These are phyloP conservation scores for Limnephilus lunatus DNA, from an alignment of 2,888 invertebrate species.

Conservation along the genomic window DNA sequence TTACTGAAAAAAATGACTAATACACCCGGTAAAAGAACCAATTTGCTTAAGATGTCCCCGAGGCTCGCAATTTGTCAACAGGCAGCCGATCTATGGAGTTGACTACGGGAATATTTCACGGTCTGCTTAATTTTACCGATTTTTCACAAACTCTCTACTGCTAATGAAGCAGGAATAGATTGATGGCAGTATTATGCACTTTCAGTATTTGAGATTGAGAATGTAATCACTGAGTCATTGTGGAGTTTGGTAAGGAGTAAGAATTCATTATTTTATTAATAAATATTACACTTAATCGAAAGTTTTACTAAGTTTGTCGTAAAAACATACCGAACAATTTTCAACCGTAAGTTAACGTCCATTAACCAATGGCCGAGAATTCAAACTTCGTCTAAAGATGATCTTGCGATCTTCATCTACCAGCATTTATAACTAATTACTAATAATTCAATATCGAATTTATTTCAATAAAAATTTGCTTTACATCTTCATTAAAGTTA, in stretches of 20 bases:
- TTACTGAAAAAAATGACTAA: neutral
- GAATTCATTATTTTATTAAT: too few relatives aligned
- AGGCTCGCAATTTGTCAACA: slow-evolving; percentile 64
- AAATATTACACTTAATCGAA: too few relatives aligned
- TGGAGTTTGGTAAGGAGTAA: neutral
- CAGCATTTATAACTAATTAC: too few relatives aligned
- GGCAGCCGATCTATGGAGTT: slow-evolving; percentile 51
- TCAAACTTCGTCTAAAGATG: too few relatives aligned
- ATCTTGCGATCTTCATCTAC: too few relatives aligned
- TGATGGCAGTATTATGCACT: neutral
- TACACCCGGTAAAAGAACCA: slow-evolving; percentile 50
- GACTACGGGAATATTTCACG: slow-evolving; percentile 58
- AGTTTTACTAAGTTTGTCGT: too few relatives aligned
- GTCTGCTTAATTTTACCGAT: slow-evolving; percentile 44
- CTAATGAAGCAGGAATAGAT: slow-evolving; percentile 53
- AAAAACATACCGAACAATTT: too few relatives aligned
- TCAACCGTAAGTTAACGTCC: too few relatives aligned
- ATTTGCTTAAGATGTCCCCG: slow-evolving; percentile 60
- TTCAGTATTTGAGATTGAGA: neutral
- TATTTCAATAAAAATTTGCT: too few relatives aligned
- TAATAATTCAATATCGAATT: too few relatives aligned
- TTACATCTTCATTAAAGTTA: too few relatives aligned
- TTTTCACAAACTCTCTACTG: slow-evolving; percentile 22
- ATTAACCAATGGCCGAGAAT: too few relatives aligned
- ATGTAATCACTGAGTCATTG: neutral